A percentile compares a stretch with the other conserved stretches of the same genome.
These are phyloP conservation scores for Zoanthus solanderi DNA, from an alignment of 92 coral and sea anemone species.

Conservation along the genomic window DNA sequence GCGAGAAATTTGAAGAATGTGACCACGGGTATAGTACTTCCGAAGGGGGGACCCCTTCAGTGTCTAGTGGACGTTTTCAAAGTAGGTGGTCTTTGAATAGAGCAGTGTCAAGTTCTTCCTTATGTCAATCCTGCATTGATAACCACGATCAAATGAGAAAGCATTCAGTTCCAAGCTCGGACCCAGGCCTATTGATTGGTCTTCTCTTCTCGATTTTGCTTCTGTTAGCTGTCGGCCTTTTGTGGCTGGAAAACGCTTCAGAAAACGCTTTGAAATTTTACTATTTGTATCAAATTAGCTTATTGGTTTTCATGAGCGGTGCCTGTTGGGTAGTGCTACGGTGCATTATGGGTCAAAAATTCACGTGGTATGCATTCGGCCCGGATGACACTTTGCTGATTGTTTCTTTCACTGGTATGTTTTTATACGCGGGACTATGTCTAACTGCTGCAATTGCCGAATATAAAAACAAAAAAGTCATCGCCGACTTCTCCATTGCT, in stretches of 20 bases:
- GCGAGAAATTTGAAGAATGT: constrained; percentile 85
- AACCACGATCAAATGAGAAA: constrained; percentile 81
- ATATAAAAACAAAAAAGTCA: constrained; percentile 75
- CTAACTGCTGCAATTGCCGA: constrained; percentile 97
- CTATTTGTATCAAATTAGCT: constrained; percentile 84
- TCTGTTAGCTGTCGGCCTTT: constrained; percentile 86
- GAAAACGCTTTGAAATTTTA: constrained; percentile 86
- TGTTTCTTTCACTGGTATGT: constrained; percentile 88
- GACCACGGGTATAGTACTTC: constrained; percentile 92
- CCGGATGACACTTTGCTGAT: constrained; percentile 89
- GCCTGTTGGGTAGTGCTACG: constrained; percentile 95
- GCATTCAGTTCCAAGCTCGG: constrained; percentile 90
- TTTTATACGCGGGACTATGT: constrained; percentile 90
- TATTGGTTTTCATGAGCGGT: constrained; percentile 80
- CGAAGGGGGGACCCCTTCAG: constrained; percentile 89
- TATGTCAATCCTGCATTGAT: constrained; percentile 91
- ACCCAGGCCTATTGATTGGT: constrained; percentile 92
- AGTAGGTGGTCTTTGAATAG: constrained; percentile 86
- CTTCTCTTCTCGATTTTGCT: constrained; percentile 87
- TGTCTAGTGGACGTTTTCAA: constrained; percentile 77
- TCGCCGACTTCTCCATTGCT: constrained; percentile 88
- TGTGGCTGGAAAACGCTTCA: constrained; percentile 89
- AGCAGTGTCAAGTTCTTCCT: constrained; percentile 86
- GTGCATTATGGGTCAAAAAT: constrained; percentile 91
- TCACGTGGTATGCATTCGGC: constrained; percentile 91